phyloP scores from a whole-genome alignment of 1,140 invertebrate species.

The Halictus rubicundus region DNA sequence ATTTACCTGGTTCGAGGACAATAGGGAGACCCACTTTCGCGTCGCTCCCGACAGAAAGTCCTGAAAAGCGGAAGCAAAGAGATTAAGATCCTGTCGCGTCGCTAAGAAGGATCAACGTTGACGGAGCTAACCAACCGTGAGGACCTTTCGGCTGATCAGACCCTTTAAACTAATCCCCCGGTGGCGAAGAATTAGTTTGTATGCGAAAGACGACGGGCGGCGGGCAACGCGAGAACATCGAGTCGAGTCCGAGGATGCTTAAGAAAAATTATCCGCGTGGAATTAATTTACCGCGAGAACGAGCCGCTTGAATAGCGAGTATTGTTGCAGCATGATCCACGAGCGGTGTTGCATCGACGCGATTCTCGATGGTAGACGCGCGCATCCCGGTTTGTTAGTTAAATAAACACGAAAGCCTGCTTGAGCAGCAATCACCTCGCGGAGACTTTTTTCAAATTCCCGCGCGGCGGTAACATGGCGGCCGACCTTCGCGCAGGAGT shows the following conservation, averaged over 20 bases:
- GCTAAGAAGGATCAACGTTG: slow-evolving; percentile 70
- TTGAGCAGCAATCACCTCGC: slow-evolving; percentile 69
- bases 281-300: slow-evolving; percentile 2
- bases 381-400: slow-evolving; percentile 72
- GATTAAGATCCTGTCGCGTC: slow-evolving; percentile 60
- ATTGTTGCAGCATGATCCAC: neutral
- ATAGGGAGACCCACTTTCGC: neutral
- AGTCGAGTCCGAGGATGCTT: neutral
- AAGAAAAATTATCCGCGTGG: neutral
- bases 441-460: slow-evolving; percentile 19
- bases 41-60: neutral
- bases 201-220: slow-evolving; percentile 7
- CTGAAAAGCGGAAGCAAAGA: slow-evolving; percentile 54
- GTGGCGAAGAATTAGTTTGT: slow-evolving; percentile 54
- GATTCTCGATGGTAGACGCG: neutral
- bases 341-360: neutral
- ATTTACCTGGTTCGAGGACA: neutral
- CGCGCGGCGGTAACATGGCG: slow-evolving; percentile 53
- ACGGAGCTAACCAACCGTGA: slow-evolving; percentile 67
- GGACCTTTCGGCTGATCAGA: slow-evolving; percentile 60
- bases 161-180: slow-evolving; percentile 67
- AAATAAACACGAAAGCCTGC: slow-evolving; percentile 71
- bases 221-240: neutral
- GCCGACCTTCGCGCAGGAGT: neutral
- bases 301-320: neutral